phyloP scores from a whole-genome alignment of 1,140 invertebrate genomes.

The Nasonia vitripennis region DNA sequence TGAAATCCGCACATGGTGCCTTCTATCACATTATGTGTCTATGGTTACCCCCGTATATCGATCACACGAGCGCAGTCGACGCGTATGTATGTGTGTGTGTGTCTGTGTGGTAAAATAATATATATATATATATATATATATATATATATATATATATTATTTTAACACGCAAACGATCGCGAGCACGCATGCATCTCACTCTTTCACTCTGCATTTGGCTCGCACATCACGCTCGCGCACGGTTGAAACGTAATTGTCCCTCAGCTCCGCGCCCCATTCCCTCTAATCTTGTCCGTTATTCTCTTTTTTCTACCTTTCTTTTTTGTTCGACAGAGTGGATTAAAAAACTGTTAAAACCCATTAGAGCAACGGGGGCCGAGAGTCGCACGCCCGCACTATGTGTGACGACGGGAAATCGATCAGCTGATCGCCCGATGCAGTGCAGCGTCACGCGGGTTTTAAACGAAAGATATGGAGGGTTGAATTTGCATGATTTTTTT shows the following conservation, averaged over 20 bases:
- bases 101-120: too few species aligned
- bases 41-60: conserved; percentile 62
- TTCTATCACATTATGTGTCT: conserved; percentile 72
- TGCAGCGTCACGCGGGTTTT: not conserved
- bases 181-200: conserved; percentile 39
- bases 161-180: conserved; percentile 38
- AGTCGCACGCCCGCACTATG: conserved; percentile 24
- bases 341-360: conserved; percentile 71
- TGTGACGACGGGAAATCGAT: conserved; percentile 2
- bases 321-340: conserved; percentile 63
- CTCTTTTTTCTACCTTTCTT: not conserved
- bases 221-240: not conserved
- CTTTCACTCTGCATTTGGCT: conserved; percentile 10
- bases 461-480: not conserved
- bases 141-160: conserved; percentile 28
- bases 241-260: not conserved
- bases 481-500: too few species aligned
- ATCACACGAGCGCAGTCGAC: conserved; percentile 56
- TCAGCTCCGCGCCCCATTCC: conserved; percentile 42
- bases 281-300: conserved; percentile 23
- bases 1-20: conserved; percentile 75
- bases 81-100: conserved; percentile 41
- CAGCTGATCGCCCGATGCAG: conserved; percentile 2
- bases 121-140: conserved; percentile 17
- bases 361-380: conserved; percentile 49